Base-by-base conservation (phyloP, 1,140 invertebrate genomes). In the Sminthurides bifidus region DNA sequence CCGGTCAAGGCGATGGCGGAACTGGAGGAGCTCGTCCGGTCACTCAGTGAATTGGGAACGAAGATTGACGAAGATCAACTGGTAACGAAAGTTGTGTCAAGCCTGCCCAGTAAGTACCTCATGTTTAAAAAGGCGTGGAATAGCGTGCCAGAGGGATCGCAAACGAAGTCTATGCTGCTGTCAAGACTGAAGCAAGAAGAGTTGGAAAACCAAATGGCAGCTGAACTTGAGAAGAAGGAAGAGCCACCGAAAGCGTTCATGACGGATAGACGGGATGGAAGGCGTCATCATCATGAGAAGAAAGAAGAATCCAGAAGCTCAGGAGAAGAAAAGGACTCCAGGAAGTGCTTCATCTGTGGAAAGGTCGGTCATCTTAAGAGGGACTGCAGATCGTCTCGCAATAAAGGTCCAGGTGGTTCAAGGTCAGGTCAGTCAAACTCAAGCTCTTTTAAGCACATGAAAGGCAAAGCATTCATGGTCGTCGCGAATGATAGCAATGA, bases 131-230 rank as follows among this genome's bases (percentile, higher is more conserved):
- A 35, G 27, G 54, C 48, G 5, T 60, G 53, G 53, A 3, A 48
- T 2, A 43, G 33, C 2, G 48, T 60, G n/a, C 40, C 46, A 6
- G 14, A 6, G 27, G n/a, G 23, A 8, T n/a, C 19, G 2, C 58
- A 60, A 27, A 54, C 52, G 3, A 5, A 24, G 2, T 43, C n/a
- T 5, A n/a, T 27, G 1, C 27, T 59, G n/a, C 46, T 54, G 8
- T 1, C 26, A 23, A 2, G 57, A 24, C 44, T 59, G n/a, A 54
- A 59, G 21, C 54, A 23, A 17, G 43, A 43, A 33, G 57, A 59
- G 23, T 19, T 59, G 1, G 52, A 37, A 26, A 27, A 30, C 2
- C 1, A 46, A 21, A 33, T 10, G 5, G 17, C 45, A 48, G 45
- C 17, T 12, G 41, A 4, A n/a, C 24, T 6, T 14, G 21, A 26